Evolutionary conservation across 2,113 vertebrate species (phyloP).

Genomic region (Notarius quadriscutis): DNA sequence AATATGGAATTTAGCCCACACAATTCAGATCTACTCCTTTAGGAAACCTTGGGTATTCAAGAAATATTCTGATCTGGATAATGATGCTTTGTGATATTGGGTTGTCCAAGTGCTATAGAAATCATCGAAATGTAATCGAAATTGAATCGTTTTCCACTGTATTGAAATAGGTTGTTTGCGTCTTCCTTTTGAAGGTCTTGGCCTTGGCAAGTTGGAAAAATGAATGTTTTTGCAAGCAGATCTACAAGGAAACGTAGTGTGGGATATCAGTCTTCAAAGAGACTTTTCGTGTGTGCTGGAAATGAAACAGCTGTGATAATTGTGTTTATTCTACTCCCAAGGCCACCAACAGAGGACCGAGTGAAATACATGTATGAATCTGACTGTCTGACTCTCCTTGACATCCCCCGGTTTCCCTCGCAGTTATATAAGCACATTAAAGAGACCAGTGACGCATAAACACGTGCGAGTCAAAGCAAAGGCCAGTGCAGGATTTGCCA

Average conservation of each 20-base stretch:
- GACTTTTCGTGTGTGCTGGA: background rate
- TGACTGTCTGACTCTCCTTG: slow-evolving; percentile 17
- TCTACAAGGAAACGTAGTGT: background rate
- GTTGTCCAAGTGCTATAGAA: background rate
- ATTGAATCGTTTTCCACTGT: background rate
- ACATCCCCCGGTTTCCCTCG: background rate
- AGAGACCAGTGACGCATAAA: slow-evolving; percentile 33
- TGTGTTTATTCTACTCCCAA: background rate
- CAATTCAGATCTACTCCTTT: background rate
- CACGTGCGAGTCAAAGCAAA: slow-evolving; percentile 7
- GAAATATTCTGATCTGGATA: background rate
- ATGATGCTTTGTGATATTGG: slow-evolving; percentile 2
- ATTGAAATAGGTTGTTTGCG: background rate
- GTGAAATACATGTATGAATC: slow-evolving; percentile 6
- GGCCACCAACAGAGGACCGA: background rate
- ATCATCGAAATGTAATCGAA: background rate
- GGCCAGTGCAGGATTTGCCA: slow-evolving; percentile 9
- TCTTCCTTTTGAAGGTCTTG: background rate
- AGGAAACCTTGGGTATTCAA: background rate
- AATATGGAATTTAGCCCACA: background rate
- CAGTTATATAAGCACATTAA: slow-evolving; percentile 37
- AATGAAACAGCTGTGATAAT: background rate
- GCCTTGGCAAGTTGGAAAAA: background rate
- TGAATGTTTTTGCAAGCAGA: background rate
- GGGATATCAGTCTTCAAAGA: background rate